These are phyloP conservation scores for Zygothrica quintamaculata DNA, from an alignment of 2,888 invertebrate genomes.

Conservation along the genomic window DNA sequence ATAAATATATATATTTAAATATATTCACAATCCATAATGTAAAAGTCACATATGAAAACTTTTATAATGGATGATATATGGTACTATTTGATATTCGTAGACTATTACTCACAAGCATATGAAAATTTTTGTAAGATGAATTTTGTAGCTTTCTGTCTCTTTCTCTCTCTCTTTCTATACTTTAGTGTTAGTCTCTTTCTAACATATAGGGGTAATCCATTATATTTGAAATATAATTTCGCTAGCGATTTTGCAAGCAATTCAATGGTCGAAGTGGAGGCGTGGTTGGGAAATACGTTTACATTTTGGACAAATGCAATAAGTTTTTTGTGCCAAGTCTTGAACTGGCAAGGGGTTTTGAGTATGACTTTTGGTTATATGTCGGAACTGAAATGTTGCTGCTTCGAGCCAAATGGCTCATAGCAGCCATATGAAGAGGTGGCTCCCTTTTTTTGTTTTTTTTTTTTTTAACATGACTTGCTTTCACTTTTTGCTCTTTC, in stretches of 20 bases:
- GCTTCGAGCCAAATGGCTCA: slow-evolving; percentile 5
- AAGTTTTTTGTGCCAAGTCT: slow-evolving; percentile 38
- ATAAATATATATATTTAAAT: background rate
- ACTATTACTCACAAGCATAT: slow-evolving; percentile 50
- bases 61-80: slow-evolving; percentile 38
- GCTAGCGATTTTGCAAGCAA: slow-evolving; percentile 26
- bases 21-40: slow-evolving; percentile 15
- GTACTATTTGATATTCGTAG: slow-evolving; percentile 18
- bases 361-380: background rate
- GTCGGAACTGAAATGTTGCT: too few relatives aligned
- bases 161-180: background rate
- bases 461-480: slow-evolving; percentile 15
- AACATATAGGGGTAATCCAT: slow-evolving; percentile 58
- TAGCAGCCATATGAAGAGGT: slow-evolving; percentile 41
- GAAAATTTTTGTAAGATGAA: slow-evolving; percentile 33
- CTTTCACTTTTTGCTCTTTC: slow-evolving; percentile 40
- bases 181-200: background rate
- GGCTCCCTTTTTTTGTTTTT: too few relatives aligned
- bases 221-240: slow-evolving; percentile 67
- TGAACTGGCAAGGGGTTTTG: slow-evolving; percentile 2
- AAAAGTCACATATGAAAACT: slow-evolving; percentile 30
- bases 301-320: slow-evolving; percentile 47
- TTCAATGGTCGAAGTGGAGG: slow-evolving; percentile 25
- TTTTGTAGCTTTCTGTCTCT: slow-evolving; percentile 12
- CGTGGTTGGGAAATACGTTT: slow-evolving; percentile 27